Base-by-base conservation (phyloP, 2,113 vertebrate species). In the Speoplatyrhinus poulsoni region DNA sequence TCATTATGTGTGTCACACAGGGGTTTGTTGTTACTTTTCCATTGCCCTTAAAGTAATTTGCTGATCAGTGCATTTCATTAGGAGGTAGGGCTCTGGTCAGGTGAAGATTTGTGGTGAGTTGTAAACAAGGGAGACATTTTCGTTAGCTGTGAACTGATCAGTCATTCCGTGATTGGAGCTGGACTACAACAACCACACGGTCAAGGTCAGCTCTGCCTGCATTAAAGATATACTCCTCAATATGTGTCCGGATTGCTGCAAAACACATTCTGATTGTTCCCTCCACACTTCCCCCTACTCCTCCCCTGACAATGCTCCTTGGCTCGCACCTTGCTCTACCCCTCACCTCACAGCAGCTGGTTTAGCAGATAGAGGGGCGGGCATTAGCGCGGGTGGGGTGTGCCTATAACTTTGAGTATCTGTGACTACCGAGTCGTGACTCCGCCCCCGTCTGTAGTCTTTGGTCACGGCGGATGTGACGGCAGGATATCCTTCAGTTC, bases 101-200 rank as follows among this genome's bases (percentile, higher is more conserved):
- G 72, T 62, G 71, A 60, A 77, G 82, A 85, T 83, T 84, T 83
- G 80, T 84, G 70, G 70, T 54, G 8, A 55, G 76, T 48, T 79
- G 77, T 87, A 81, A 88, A 89, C 77, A 82, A 73, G 52, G 0
- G 9, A 0, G 63, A 83, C 67, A 3, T 83, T 87, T 89, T 87
- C 82, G 88, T 88, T 85, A 85, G 69, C 70, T 62, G 69, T 64
- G 68, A 73, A 76, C 75, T 86, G 77, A 88, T 88, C 80, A 85
- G 83, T 85, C 75, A 82, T 77, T 12, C 15, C 6, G 70, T 49
- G 73, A 79, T 71, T 71, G 73, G 53, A 33, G 49, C 63, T 57
- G 64, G 5, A 58, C 6, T 47, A 54, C 12, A 13, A 70, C 64
- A 64, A 70, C 62, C 54, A 69, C 61, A 4, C 54, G 47, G 72